Evolutionary conservation across 1,140 invertebrate genomes (phyloP).

Genomic region (Macrobrachium rosenbergii): DNA sequence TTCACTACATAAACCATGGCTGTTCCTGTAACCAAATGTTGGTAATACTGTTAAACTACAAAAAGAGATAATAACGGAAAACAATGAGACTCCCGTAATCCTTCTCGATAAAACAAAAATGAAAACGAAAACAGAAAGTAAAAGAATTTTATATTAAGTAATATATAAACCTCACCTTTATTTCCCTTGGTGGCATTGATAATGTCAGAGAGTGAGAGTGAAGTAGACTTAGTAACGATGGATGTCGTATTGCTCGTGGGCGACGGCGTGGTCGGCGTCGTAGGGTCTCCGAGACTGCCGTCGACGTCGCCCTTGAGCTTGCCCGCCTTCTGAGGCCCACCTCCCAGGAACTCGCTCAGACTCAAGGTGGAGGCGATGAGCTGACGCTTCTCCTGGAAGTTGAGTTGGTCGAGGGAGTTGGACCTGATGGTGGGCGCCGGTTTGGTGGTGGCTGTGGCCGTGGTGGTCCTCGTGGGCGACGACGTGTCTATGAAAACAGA

Average conservation of each 20-base stretch:
- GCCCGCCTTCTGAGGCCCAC: slow-evolving; percentile 17
- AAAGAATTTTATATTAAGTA: no score
- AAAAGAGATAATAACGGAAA: no score
- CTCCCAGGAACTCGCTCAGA: slow-evolving; percentile 80
- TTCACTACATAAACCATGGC: no score
- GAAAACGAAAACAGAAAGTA: no score
- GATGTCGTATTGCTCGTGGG: slow-evolving; percentile 27
- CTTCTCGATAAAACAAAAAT: no score
- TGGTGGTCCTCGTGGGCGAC: slow-evolving; percentile 7
- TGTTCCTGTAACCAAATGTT: no score
- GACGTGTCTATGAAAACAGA: slow-evolving; percentile 44
- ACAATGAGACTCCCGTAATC: no score
- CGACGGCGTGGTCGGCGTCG: not conserved
- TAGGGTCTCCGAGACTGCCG: not conserved
- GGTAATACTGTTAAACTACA: no score
- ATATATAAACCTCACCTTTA: slow-evolving; percentile 36
- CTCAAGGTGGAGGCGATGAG: slow-evolving; percentile 89
- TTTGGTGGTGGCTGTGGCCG: slow-evolving; percentile 70
- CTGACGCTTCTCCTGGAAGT: slow-evolving; percentile 91
- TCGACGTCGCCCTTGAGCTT: slow-evolving; percentile 42
- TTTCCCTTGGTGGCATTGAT: slow-evolving; percentile 49
- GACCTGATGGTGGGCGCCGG: slow-evolving; percentile 78
- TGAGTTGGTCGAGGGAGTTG: slow-evolving; percentile 88
- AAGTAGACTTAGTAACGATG: slow-evolving; percentile 45
- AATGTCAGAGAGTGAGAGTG: slow-evolving; percentile 58